Conservation (phyloP, 2,888 invertebrate genomes). For the Ornithoptera alexandrae region DNA sequence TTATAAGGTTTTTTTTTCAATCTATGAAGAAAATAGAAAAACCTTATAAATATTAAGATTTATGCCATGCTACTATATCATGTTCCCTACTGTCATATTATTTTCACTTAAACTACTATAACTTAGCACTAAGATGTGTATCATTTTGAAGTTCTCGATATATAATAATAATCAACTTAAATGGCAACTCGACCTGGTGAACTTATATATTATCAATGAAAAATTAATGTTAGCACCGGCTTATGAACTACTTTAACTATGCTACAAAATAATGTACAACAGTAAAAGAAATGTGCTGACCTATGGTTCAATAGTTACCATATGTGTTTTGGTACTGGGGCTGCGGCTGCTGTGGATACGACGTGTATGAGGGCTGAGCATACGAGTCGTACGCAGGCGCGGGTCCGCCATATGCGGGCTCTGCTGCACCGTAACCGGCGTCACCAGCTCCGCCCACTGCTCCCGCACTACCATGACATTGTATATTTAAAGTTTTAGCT, state of each 20-base stretch:
- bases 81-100: not conserved
- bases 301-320: slow-evolving; percentile 53
- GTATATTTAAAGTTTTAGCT: too few relatives aligned
- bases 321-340: slow-evolving; percentile 66
- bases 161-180: not conserved
- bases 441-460: slow-evolving; percentile 64
- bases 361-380: slow-evolving; percentile 62
- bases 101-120: not conserved
- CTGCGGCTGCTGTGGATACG: slow-evolving; percentile 63
- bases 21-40: not conserved
- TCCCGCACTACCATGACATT: slow-evolving; percentile 17
- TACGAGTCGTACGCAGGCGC: slow-evolving; percentile 64
- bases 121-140: not conserved
- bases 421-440: slow-evolving; percentile 65
- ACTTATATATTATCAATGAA: not conserved
- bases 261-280: not conserved
- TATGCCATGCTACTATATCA: not conserved
- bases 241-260: not conserved
- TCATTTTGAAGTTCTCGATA: not conserved
- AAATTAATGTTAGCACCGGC: not conserved
- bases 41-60: not conserved
- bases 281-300: not conserved
- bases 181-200: not conserved
- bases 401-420: slow-evolving; percentile 58
- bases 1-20: not conserved